phyloP scores from a whole-genome alignment of 2,888 invertebrate genomes.

The Tromatobia lineatoria region DNA sequence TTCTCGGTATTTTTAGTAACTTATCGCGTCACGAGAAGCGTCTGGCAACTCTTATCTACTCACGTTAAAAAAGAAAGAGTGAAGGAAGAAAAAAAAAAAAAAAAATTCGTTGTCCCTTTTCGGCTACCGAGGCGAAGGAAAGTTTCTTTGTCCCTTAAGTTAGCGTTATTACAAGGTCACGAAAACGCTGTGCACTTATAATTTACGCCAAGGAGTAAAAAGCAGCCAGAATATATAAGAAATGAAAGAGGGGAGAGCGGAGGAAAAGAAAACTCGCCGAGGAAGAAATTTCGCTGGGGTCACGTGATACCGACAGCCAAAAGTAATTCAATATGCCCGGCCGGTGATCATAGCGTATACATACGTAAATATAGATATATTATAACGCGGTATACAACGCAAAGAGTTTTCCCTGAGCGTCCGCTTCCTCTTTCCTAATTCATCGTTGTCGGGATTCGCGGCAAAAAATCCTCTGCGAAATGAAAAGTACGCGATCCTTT shows the following conservation, averaged over 20 bases:
- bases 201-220: conserved; percentile 69
- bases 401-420: conserved; percentile 41
- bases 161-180: conserved; percentile 62
- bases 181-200: conserved; percentile 57
- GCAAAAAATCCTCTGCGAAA: conserved; percentile 70
- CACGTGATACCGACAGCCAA: conserved; percentile 67
- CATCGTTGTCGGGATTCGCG: conserved; percentile 70
- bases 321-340: conserved; percentile 75
- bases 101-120: conserved; percentile 29
- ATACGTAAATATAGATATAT: conserved; percentile 26
- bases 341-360: conserved; percentile 31
- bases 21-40: conserved; percentile 19
- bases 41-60: conserved; percentile 69
- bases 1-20: neutral
- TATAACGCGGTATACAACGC: conserved; percentile 8
- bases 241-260: conserved; percentile 26
- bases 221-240: conserved; percentile 42
- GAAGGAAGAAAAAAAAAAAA: neutral
- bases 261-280: conserved; percentile 40
- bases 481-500: conserved; percentile 77
- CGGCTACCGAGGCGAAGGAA: conserved; percentile 8
- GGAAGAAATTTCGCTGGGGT: conserved; percentile 60
- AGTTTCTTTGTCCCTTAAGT: conserved; percentile 52
- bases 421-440: conserved; percentile 72
- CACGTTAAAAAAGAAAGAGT: neutral